Percentiles rank a stretch among this genome's conserved stretches.
These are phyloP conservation scores for Trisateles emortualis DNA, from an alignment of 2,888 invertebrate genomes.

Conservation along the genomic window DNA sequence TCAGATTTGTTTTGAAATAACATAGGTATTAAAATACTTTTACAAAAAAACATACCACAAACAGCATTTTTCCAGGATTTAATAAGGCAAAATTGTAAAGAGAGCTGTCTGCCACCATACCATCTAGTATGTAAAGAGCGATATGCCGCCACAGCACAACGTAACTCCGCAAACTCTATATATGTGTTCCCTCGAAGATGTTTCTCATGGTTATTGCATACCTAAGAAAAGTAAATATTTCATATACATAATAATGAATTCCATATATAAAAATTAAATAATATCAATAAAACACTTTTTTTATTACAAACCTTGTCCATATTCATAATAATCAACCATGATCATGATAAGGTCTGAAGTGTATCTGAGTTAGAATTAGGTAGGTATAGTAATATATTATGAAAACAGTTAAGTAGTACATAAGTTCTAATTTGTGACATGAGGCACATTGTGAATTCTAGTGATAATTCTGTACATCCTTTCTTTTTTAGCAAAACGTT, in stretches of 20 bases:
- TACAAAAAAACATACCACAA: constrained; percentile 89
- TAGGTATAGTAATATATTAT: neutral
- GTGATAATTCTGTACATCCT: too few species aligned
- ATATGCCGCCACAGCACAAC: constrained; percentile 91
- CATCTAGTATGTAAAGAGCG: constrained; percentile 93
- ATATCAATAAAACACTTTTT: constrained; percentile 1
- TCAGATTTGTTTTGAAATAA: too few species aligned
- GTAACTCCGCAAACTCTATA: constrained; percentile 89
- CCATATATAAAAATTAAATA: neutral
- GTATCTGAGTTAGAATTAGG: constrained; percentile 26
- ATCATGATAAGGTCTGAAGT: constrained; percentile 22
- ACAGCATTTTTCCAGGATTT: constrained; percentile 94
- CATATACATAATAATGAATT: neutral
- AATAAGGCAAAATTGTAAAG: constrained; percentile 93
- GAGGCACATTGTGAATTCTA: too few species aligned
- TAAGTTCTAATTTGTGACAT: too few species aligned
- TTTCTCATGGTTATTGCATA: constrained; percentile 93
- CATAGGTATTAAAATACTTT: too few species aligned
- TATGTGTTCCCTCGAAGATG: constrained; percentile 97
- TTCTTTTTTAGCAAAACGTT: too few species aligned
- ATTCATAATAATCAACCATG: neutral
- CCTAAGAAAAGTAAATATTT: constrained; percentile 55
- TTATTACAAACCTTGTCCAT: constrained; percentile 22
- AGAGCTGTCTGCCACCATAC: constrained; percentile 94
- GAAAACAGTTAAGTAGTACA: too few species aligned